Conservation (phyloP, 2,113 vertebrate genomes). For the Neolamprologus brichardi region DNA sequence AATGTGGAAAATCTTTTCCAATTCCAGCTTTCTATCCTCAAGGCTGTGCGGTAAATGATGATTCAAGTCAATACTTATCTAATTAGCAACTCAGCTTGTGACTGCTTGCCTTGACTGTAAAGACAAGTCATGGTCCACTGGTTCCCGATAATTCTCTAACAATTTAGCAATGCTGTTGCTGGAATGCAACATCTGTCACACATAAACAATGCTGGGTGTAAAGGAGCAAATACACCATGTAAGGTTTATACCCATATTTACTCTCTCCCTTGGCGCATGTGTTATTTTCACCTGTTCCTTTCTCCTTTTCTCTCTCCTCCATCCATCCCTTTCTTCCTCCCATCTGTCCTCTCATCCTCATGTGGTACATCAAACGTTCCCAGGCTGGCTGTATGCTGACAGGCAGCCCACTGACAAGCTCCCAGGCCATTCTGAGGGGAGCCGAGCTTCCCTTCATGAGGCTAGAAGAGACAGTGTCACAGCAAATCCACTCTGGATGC, state of each 20-base stretch:
- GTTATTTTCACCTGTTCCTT: constrained; percentile 35
- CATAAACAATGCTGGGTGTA: not conserved
- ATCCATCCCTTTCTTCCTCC: constrained; percentile 6
- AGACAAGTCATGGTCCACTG: not conserved
- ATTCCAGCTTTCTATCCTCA: not conserved
- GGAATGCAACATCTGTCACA: not conserved
- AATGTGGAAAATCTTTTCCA: not conserved
- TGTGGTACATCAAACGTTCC: constrained; percentile 41
- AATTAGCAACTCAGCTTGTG: constrained; percentile 24
- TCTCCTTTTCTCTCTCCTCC: not conserved
- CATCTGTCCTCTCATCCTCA: constrained; percentile 34
- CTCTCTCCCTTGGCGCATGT: not conserved
- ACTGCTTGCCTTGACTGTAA: not conserved
- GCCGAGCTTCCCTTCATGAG: constrained; percentile 29
- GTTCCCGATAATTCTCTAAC: not conserved
- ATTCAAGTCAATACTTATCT: constrained; percentile 32
- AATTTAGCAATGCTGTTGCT: not conserved
- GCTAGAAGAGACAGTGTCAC: constrained; percentile 61
- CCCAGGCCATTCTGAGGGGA: constrained; percentile 51
- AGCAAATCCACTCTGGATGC: constrained; percentile 47
- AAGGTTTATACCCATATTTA: not conserved
- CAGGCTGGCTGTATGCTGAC: constrained; percentile 49
- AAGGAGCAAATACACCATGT: not conserved
- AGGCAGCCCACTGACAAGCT: constrained; percentile 58
- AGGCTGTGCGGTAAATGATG: not conserved